Percentiles rank a stretch among this genome's conserved stretches.
phyloP scores from a whole-genome alignment of 2,113 vertebrate species.

The Candoia aspera region DNA sequence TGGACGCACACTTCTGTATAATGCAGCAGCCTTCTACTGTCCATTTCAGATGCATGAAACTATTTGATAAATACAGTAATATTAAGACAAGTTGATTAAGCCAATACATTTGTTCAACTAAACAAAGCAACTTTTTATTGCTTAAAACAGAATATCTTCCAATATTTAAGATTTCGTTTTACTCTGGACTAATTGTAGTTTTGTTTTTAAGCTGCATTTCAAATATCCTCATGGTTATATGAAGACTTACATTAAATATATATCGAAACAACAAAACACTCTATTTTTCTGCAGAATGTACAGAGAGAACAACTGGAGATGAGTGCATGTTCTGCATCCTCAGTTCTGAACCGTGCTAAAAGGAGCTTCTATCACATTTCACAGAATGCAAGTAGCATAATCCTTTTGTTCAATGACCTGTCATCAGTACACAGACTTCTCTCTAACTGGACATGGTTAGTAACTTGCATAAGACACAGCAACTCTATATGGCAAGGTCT shows the following conservation, averaged over 20 bases:
- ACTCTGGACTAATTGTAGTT: background rate
- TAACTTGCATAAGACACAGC: background rate
- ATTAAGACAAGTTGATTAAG: background rate
- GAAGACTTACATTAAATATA: background rate
- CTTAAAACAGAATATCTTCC: background rate
- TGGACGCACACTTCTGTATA: background rate
- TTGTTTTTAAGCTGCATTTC: background rate
- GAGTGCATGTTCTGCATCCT: background rate
- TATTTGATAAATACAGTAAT: background rate
- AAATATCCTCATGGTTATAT: background rate
- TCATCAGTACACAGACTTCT: background rate
- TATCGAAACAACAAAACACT: background rate
- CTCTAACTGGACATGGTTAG: background rate
- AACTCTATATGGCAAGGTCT: background rate
- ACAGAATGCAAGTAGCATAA: background rate
- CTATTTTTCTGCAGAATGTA: background rate
- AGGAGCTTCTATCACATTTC: background rate
- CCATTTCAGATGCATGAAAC: background rate
- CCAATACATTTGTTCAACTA: background rate
- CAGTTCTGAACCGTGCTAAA: background rate
- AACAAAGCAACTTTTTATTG: background rate
- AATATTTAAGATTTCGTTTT: background rate
- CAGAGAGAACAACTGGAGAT: background rate
- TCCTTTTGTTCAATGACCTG: background rate
- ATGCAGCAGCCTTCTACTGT: background rate